Conservation (phyloP, 2,888 invertebrate species). For the Amblyjoppa proteus region DNA sequence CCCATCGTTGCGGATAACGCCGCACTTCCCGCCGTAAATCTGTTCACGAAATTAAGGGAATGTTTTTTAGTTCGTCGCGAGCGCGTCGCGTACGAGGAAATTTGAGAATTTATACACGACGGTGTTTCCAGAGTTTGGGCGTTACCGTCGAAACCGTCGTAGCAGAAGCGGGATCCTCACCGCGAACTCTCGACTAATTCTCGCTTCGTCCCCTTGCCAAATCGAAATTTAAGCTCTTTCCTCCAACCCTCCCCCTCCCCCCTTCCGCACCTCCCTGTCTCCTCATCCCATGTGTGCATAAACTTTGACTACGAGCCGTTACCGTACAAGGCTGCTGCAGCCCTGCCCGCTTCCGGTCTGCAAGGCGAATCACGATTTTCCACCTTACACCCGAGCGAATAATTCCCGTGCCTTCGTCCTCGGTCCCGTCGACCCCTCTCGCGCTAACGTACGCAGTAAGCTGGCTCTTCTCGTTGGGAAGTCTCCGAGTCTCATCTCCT, state of each 20-base stretch:
- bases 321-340: not conserved
- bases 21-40: not conserved
- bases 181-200: constrained; percentile 21
- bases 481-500: not conserved
- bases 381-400: constrained; percentile 22
- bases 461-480: constrained; percentile 17
- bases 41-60: not conserved
- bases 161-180: constrained; percentile 13
- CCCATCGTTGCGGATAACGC: not conserved
- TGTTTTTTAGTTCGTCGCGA: not conserved
- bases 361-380: constrained; percentile 22
- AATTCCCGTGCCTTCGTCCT: constrained; percentile 29
- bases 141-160: constrained; percentile 13
- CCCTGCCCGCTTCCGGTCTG: constrained; percentile 16
- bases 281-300: constrained; percentile 4
- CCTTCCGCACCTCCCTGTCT: not conserved
- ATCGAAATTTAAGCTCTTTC: constrained; percentile 29
- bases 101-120: not conserved
- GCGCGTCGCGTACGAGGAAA: not conserved
- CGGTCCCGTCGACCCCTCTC: not conserved
- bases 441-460: not conserved
- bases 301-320: constrained; percentile 31
- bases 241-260: not conserved
- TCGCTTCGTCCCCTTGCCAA: not conserved
- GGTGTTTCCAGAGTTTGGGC: not conserved